A percentile compares a stretch with the other conserved stretches of the same genome.
Evolutionary conservation across 2,888 invertebrate species (phyloP).

Genomic region (Sipha maydis): DNA sequence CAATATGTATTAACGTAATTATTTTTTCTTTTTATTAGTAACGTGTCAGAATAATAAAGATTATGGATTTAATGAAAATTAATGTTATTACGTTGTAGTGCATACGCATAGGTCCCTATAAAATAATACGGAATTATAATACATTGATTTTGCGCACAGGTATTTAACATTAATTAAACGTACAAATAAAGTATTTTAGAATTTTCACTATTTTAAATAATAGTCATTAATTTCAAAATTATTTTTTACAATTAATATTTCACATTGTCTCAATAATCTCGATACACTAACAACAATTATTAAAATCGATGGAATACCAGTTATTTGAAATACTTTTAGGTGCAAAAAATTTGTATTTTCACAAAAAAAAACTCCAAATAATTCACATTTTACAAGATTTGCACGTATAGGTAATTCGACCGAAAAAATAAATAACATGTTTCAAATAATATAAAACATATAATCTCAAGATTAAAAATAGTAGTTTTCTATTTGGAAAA

Average conservation of each 20-base stretch:
- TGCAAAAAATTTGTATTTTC: slow-evolving; percentile 41
- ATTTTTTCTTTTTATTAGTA: slow-evolving; percentile 29
- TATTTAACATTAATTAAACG: not conserved
- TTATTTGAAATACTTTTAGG: slow-evolving; percentile 3
- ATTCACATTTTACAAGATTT: slow-evolving; percentile 36
- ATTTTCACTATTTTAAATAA: not conserved
- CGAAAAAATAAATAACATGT: slow-evolving; percentile 4
- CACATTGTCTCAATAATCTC: not conserved
- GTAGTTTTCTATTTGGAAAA: not conserved
- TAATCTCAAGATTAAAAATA: slow-evolving; percentile 13
- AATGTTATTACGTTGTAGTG: not conserved
- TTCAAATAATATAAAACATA: slow-evolving; percentile 51
- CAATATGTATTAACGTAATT: slow-evolving; percentile 48
- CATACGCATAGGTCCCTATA: not conserved
- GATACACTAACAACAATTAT: not conserved
- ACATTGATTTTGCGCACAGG: too few species aligned
- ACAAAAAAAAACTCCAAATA: slow-evolving; percentile 31
- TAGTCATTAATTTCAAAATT: not conserved
- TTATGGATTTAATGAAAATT: not conserved
- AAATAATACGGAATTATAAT: not conserved
- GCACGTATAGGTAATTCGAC: not conserved
- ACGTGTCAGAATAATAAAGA: slow-evolving; percentile 36
- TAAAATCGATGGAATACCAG: slow-evolving; percentile 24
- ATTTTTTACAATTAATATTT: not conserved
- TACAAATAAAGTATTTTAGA: not conserved